Evolutionary conservation across 2,797 vertebrate species (phyloP), one percentile per base, ranked within the genome.

Genomic region (Myoxocephalus aenaeus): DNA sequence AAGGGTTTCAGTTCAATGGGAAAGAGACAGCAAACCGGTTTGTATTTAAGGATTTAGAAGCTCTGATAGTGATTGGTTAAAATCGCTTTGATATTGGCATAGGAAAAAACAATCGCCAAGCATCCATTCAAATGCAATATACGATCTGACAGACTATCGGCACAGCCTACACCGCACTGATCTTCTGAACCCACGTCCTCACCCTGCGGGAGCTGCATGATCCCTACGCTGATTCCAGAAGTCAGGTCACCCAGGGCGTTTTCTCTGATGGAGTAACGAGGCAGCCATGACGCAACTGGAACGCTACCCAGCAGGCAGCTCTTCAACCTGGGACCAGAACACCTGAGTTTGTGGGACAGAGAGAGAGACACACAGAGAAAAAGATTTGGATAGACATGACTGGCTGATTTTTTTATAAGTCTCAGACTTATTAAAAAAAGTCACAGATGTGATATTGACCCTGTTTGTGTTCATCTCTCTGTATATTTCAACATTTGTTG

Each of bases 181-280:
- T 17, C 13, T 25, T 25, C 15, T 65, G 8, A 69, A 40, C 13
- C 22, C 29, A 1, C 15, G n/a, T 67, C 14, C 90, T 91, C 75
- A 98, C 98, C 97, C 90, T 99, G 97, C 3, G 98, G 94, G 40
- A 95, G 75, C 29, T 95, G 94, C 93, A 95, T 93, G 91, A 95
- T 94, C 44, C 97, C 97, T 83, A 98, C 97, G 4, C 97, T 98
- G 93, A 99, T 92, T 53, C 98, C 98, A 0, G 98, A 97, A 40
- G 95, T 17, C 20, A 99, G 85, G 86, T 99, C 97, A 4, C 97
- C 97, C 3, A 96, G 59, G 2, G 96, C 93, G 67, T 97, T 96
- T 38, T 98, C 96, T 80, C 89, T 96, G 83, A 97, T 0, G 0
- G 96, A 89, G 91, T 99, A 99, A 12, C 90, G 95, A 40, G 97